Evolutionary conservation across 2,888 invertebrate species (phyloP), one percentile per base, ranked within the genome.

Genomic region (Andrena bucephala): DNA sequence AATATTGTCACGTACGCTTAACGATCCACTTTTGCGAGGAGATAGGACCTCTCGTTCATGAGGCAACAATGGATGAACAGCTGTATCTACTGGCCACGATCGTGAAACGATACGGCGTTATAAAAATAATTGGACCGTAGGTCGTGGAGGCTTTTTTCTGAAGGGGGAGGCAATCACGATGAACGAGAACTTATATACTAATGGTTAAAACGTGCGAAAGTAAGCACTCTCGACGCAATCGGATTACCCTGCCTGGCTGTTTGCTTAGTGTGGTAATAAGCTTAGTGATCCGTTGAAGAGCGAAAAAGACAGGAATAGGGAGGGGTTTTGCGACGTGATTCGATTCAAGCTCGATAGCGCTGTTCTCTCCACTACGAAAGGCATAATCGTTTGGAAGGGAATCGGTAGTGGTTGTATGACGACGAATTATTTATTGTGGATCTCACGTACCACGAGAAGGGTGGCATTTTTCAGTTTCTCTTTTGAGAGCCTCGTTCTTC

Each of bases 121-220:
- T 54, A 75, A 86, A 86, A 87, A 87, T 83, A 87, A 84, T 73
- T 62, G 63, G 31, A 6, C 33, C 70, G 50, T 16, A 50, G 20
- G n/a, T 24, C 10, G 50, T 67, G 63, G 60, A 78, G 50, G 62
- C n/a, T 60, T 68, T 68, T 60, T 60, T 33, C 50, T 7, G 24
- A 6, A 2, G 27, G 27, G 16, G 48, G 42, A 42, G 42, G 42
- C 42, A 42, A 31, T 72, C 16, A 50, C 29, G 66, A 54, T 54
- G 60, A n/a, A 57, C 57, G 48, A 77, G 72, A 59, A 50, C 74
- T 69, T 81, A 42, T 42, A 42, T 16, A 78, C 77, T 92, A 90
- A 92, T 91, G 83, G 91, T 80, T 89, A 90, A 91, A 93, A 92
- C 92, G 92, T 92, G 92, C 92, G 91, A 92, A 92, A 92, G 89